phyloP scores from a whole-genome alignment of 2,888 invertebrate species.

The Drosophila ustulata region DNA sequence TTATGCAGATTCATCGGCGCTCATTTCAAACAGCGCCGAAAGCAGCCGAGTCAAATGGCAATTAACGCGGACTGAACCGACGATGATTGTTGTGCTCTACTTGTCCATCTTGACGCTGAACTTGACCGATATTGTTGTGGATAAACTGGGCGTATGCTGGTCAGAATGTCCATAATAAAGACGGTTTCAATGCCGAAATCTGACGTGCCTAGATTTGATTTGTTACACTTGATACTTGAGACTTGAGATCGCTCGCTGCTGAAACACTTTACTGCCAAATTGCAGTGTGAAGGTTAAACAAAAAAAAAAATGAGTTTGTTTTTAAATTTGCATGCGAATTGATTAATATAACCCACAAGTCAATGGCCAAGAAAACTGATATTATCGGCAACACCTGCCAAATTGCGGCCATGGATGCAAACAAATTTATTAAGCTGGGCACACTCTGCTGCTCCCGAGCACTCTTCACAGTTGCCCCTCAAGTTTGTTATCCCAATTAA shows the following conservation, averaged over 20 bases:
- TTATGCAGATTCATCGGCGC: slow-evolving; percentile 54
- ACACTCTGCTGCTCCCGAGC: slow-evolving; percentile 13
- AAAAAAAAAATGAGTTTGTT: slow-evolving; percentile 40
- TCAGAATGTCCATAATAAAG: slow-evolving; percentile 40
- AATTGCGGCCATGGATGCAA: slow-evolving; percentile 45
- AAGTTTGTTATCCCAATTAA: slow-evolving; percentile 29
- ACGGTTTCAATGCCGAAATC: slow-evolving; percentile 45
- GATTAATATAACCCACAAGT: slow-evolving; percentile 37
- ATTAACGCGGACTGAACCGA: slow-evolving; percentile 35
- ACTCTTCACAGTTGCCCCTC: slow-evolving; percentile 23
- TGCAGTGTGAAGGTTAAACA: slow-evolving; percentile 57
- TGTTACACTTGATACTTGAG: slow-evolving; percentile 29
- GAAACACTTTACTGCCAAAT: slow-evolving; percentile 40
- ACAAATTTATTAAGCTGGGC: slow-evolving; percentile 23
- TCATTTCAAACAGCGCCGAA: slow-evolving; percentile 32
- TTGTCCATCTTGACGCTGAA: slow-evolving; percentile 57
- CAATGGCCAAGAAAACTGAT: slow-evolving; percentile 23
- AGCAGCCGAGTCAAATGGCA: slow-evolving; percentile 20
- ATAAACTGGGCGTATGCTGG: slow-evolving; percentile 36
- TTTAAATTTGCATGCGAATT: slow-evolving; percentile 61
- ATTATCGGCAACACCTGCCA: slow-evolving; percentile 43
- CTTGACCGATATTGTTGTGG: slow-evolving; percentile 65
- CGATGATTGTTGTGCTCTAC: slow-evolving; percentile 37
- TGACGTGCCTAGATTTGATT: slow-evolving; percentile 27
- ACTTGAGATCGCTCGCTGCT: background rate